Base-by-base conservation (phyloP, 2,888 invertebrate genomes). In the Sepioteuthis lessoniana region DNA sequence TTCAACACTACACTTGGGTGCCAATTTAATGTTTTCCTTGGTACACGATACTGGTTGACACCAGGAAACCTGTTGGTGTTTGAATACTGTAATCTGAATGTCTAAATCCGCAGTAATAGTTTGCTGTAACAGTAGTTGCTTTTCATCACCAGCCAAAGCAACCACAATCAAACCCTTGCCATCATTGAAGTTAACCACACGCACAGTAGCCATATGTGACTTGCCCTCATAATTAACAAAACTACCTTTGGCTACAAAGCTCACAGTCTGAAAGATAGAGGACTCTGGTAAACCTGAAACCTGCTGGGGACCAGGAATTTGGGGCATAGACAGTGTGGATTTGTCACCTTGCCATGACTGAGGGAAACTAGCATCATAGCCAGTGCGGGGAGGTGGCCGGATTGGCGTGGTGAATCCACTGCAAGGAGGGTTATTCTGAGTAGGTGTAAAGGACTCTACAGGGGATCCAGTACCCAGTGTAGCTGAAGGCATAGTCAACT, bases 401-500 rank as follows among this genome's bases (percentile, higher is more conserved):
- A 76, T 76, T 35, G 76, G 76, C 25, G n/a, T 76, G n/a, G 76
- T 76, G 76, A 76, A 76, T n/a, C 76, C 76, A 19, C 76, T 76
- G 31, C 76, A 31, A 76, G 76, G n/a, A 5, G 76, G 7, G 28
- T 76, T 76, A 76, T 7, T 19, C 35, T 76, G 76, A 35, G 76
- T 10, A 16, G 76, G 76, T n/a, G 76, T 16, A n/a, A 76, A 35
- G 13, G 76, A 76, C 10, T 76, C 76, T 76, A 13, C 76, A 76
- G 76, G 76, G 76, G 76, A 35, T 76, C 76, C 76, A 35, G 76
- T 13, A 76, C 76, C 76, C 35, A 76, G 35, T 10, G n/a, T 76
- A 35, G 76, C 13, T 35, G 76, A 13, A 76, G 93, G 93, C 93
- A 93, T 93, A 55, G 93, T 37, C 50, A 93, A 37, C 37, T 93